Base-by-base conservation (phyloP, 2,113 vertebrate genomes). In the Seriola rivoliana region DNA sequence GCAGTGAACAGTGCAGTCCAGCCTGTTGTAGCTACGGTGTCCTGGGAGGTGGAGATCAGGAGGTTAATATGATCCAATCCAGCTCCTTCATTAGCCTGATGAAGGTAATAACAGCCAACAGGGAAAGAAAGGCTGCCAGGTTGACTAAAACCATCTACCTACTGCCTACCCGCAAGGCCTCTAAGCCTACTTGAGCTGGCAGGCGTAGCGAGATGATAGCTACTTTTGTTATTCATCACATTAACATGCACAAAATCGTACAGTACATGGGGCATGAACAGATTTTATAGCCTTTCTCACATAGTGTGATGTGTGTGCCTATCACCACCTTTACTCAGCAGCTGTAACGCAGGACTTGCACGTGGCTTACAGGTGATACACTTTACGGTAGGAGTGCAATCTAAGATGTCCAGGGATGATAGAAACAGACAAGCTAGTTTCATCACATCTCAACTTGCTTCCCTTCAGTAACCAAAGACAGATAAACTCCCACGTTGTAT, bases 1-100 rank as follows among this genome's bases (percentile, higher is more conserved):
- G 78, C 82, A 78, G 16, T 34, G 75, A 83, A 85, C 58, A 74
- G 69, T 75, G 71, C 34, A 77, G 82, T 88, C 84, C 78, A 81
- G 85, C 63, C 71, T 79, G 83, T 90, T 87, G 88, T 82, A 89
- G 84, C 71, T 74, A 59, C 34, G 23, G 89, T 82, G 85, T 92
- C 86, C 89, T 74, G 88, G 92, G 91, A 93, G 86, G 89, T 85
- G 64, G 76, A 85, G 89, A 91, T 91, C 88, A 90, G 77, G 69
- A 90, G 92, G 94, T 93, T 94, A 93, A 93, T 93, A 92, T 89
- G 87, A 93, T 93, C 91, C 85, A 85, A 88, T 88, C 79, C 84
- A 87, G 80, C 87, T 85, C 78, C 90, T 93, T 93, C 89, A 93
- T 94, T 94, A 93, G 85, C 78, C 75, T 90, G 89, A 94, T 90